Evolutionary conservation across 2,797 vertebrate genomes (phyloP).

Genomic region (Alfaro cultratus): DNA sequence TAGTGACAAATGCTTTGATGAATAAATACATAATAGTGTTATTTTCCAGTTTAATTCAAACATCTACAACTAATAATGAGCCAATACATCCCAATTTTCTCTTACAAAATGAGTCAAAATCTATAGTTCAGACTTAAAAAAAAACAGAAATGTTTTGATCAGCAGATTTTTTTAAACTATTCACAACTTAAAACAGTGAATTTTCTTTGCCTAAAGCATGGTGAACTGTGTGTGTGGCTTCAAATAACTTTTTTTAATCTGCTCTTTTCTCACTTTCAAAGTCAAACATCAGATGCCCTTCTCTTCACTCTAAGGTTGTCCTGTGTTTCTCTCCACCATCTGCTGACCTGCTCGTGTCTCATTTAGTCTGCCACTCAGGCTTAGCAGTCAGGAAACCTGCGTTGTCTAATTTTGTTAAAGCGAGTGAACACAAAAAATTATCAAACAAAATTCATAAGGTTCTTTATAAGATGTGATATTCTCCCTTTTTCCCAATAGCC

Average conservation of each 20-base stretch:
- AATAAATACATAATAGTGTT: background rate
- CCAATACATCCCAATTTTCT: background rate
- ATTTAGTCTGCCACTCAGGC: slow-evolving; percentile 14
- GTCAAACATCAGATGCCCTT: slow-evolving; percentile 34
- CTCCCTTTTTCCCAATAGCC: background rate
- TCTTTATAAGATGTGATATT: slow-evolving; percentile 13
- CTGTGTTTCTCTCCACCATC: slow-evolving; percentile 29
- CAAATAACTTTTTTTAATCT: slow-evolving; percentile 14
- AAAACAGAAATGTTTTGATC: background rate
- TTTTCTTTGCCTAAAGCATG: slow-evolving; percentile 17
- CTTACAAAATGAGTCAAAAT: background rate
- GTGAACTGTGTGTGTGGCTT: slow-evolving; percentile 7
- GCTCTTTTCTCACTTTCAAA: slow-evolving; percentile 28
- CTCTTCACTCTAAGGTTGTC: slow-evolving; percentile 29
- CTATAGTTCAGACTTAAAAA: background rate
- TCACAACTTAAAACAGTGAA: slow-evolving; percentile 7
- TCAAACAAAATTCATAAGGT: slow-evolving; percentile 27
- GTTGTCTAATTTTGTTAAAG: background rate
- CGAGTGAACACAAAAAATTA: background rate
- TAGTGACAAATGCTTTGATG: background rate
- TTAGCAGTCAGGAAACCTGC: background rate
- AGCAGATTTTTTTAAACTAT: background rate
- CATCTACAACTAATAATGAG: background rate
- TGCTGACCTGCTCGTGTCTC: slow-evolving; percentile 29
- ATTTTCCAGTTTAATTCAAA: background rate